Conservation (phyloP, 2,888 invertebrate species). For the Aphodius sticticus region DNA sequence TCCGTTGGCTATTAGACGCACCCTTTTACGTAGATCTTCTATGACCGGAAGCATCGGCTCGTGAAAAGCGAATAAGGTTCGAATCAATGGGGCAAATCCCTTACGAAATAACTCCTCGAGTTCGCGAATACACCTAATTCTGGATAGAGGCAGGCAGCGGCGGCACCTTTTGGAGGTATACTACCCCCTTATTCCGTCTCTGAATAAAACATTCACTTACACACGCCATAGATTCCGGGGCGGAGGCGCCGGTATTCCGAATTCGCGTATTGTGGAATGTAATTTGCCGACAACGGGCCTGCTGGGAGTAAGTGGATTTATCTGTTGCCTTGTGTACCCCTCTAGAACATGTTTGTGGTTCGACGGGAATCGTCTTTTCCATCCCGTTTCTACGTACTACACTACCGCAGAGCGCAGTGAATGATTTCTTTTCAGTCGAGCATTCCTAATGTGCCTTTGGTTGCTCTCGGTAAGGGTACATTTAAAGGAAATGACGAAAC, state of each 20-base stretch:
- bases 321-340: slow-evolving; percentile 17
- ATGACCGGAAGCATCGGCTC: neutral
- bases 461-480: neutral
- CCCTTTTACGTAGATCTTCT: neutral
- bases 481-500: neutral
- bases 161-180: neutral
- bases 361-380: neutral
- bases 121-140: slow-evolving; percentile 12
- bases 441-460: neutral
- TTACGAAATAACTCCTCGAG: neutral
- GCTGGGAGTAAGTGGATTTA: slow-evolving; percentile 30
- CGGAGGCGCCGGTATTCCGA: slow-evolving; percentile 16
- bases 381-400: neutral
- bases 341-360: neutral
- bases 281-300: slow-evolving; percentile 34
- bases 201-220: slow-evolving; percentile 21
- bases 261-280: slow-evolving; percentile 31
- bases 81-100: slow-evolving; percentile 8
- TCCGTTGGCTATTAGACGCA: neutral
- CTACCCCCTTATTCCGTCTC: slow-evolving; percentile 7
- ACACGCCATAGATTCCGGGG: neutral
- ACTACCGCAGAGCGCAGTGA: neutral
- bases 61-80: slow-evolving; percentile 5
- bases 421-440: neutral
- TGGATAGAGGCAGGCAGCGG: neutral